These are phyloP conservation scores for Myrmecobius fasciatus DNA, from an alignment of 2,113 vertebrate species.

Conservation along the genomic window DNA sequence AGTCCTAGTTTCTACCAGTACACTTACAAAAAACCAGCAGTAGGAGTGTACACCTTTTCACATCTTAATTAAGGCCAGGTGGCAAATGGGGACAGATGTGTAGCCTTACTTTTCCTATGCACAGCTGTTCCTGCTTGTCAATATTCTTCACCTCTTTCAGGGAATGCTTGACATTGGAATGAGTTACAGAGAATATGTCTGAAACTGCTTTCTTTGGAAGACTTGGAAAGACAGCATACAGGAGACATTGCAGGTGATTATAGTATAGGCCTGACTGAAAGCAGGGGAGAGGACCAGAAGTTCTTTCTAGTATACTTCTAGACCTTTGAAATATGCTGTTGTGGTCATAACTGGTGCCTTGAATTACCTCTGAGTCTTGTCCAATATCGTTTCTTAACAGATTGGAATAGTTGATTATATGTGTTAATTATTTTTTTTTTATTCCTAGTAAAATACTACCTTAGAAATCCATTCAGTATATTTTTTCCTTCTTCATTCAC, in stretches of 20 bases:
- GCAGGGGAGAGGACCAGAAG: background rate
- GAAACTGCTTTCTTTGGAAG: background rate
- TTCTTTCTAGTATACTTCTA: background rate
- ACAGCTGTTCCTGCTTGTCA: background rate
- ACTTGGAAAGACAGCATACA: background rate
- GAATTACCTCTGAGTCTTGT: background rate
- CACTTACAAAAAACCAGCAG: background rate
- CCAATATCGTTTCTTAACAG: background rate
- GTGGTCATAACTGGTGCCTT: background rate
- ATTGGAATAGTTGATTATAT: background rate
- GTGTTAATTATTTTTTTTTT: background rate
- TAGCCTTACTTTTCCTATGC: background rate
- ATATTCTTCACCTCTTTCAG: background rate
- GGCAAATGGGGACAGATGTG: background rate
- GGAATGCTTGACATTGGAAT: background rate
- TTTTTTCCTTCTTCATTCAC: background rate
- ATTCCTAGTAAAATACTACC: background rate
- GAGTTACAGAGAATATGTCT: background rate
- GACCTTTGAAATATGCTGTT: background rate
- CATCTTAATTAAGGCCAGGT: background rate
- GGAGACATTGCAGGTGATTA: background rate
- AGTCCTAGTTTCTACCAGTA: background rate
- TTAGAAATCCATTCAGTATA: background rate
- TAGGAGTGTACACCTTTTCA: background rate
- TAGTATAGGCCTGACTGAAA: background rate